These are phyloP conservation scores for Chloromyia formosa DNA, from an alignment of 2,888 invertebrate species.

Conservation along the genomic window DNA sequence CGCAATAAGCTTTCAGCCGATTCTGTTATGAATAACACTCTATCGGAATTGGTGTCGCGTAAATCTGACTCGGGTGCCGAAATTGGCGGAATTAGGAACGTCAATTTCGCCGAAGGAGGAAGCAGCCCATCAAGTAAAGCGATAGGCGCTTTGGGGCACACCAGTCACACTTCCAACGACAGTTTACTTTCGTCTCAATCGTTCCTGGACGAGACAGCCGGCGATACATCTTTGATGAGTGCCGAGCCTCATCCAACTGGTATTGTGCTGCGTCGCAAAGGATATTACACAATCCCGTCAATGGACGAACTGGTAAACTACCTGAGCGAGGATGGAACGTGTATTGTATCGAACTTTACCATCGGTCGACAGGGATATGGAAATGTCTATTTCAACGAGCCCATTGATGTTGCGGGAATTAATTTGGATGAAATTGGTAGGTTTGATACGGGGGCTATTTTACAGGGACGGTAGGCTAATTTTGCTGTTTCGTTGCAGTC, in stretches of 20 bases:
- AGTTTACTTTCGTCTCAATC: slow-evolving; percentile 55
- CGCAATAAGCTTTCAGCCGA: slow-evolving; percentile 47
- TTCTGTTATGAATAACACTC: slow-evolving; percentile 57
- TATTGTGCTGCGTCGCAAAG: slow-evolving; percentile 77
- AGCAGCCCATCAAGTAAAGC: neutral
- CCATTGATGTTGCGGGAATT: slow-evolving; percentile 83
- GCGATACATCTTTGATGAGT: slow-evolving; percentile 50
- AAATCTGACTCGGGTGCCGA: slow-evolving; percentile 46
- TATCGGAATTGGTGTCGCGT: slow-evolving; percentile 60
- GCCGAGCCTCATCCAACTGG: slow-evolving; percentile 75
- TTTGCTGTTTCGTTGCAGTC: slow-evolving; percentile 66
- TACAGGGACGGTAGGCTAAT: neutral
- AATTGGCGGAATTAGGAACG: neutral
- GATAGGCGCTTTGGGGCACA: neutral
- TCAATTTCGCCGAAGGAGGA: neutral
- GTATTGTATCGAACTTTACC: slow-evolving; percentile 86
- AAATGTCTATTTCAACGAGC: slow-evolving; percentile 85
- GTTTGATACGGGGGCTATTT: neutral
- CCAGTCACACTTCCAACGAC: slow-evolving; percentile 55
- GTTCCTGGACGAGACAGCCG: slow-evolving; percentile 52
- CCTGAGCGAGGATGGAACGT: slow-evolving; percentile 75
- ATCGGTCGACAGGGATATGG: slow-evolving; percentile 91
- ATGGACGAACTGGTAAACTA: slow-evolving; percentile 81
- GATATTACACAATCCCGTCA: slow-evolving; percentile 88
- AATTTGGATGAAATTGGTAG: slow-evolving; percentile 86